A percentile compares a stretch with the other conserved stretches of the same genome.
These are phyloP conservation scores for Rotaria macrura DNA, from an alignment of 2,888 invertebrate species.

Conservation along the genomic window DNA sequence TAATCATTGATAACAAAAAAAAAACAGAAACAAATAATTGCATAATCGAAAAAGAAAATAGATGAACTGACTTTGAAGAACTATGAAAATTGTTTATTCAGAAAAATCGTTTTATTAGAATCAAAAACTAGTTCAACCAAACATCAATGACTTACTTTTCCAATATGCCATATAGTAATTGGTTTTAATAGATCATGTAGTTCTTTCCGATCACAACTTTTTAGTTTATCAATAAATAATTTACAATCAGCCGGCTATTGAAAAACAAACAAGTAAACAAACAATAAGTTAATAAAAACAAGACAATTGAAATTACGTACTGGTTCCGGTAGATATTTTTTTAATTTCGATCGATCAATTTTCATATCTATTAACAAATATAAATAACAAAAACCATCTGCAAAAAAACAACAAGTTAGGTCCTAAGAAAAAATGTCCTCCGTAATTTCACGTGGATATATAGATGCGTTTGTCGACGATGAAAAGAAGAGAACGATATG, in stretches of 20 bases:
- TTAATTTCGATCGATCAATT: constrained; percentile 20
- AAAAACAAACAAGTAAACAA: not conserved
- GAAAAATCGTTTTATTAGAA: no score
- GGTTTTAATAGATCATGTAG: constrained; percentile 61
- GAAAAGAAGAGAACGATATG: not conserved
- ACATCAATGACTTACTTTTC: constrained; percentile 54
- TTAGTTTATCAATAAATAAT: constrained; percentile 33
- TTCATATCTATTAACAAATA: constrained; percentile 9
- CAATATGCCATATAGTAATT: constrained; percentile 71
- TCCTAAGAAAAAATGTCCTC: not conserved
- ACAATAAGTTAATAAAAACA: not conserved
- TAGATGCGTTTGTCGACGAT: not conserved
- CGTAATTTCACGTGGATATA: constrained; percentile 4
- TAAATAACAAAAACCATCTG: constrained; percentile 1
- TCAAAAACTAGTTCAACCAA: no score
- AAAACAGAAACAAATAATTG: not conserved
- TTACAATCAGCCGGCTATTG: constrained; percentile 33
- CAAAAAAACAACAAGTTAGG: not conserved
- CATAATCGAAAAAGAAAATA: not conserved
- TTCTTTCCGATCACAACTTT: constrained; percentile 45
- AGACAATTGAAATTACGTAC: not conserved
- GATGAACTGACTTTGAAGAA: not conserved
- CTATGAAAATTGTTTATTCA: not conserved
- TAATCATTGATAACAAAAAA: not conserved
- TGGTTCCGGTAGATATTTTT: constrained; percentile 17